Evolutionary conservation across 1,140 invertebrate genomes (phyloP).

Genomic region (Penaeus vannamei): DNA sequence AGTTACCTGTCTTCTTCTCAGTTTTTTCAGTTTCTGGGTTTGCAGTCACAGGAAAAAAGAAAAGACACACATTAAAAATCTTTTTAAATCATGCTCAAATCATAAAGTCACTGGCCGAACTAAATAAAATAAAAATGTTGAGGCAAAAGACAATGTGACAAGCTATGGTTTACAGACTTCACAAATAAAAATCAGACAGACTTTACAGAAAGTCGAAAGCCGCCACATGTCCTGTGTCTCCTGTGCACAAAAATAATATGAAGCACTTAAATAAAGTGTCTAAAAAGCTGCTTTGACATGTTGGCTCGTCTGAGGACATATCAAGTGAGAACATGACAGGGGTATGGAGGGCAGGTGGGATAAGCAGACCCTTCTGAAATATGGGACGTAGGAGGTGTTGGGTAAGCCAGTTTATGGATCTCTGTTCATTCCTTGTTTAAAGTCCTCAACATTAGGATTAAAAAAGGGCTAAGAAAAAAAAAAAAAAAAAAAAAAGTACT

Average conservation of each 20-base stretch:
- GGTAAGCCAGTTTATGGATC: too few relatives aligned
- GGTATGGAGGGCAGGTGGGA: too few relatives aligned
- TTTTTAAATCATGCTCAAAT: slow-evolving; percentile 28
- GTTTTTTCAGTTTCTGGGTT: slow-evolving; percentile 89
- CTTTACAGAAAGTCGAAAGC: not conserved
- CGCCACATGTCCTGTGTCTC: too few relatives aligned
- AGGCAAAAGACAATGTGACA: not conserved
- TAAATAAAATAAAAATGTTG: slow-evolving; percentile 27
- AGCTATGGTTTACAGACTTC: slow-evolving; percentile 9
- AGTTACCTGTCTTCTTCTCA: slow-evolving; percentile 83
- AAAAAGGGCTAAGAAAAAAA: not conserved
- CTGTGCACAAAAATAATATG: too few relatives aligned
- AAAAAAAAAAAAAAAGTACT: not conserved
- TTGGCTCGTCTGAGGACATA: too few relatives aligned
- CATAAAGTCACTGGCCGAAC: slow-evolving; percentile 39
- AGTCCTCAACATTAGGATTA: not conserved
- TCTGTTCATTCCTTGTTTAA: too few relatives aligned
- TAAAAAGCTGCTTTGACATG: too few relatives aligned
- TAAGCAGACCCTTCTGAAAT: too few relatives aligned
- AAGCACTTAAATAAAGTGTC: too few relatives aligned
- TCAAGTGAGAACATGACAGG: too few relatives aligned
- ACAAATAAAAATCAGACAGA: slow-evolving; percentile 27
- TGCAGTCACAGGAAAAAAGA: slow-evolving; percentile 70
- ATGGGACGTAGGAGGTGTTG: too few relatives aligned
- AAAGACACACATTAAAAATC: slow-evolving; percentile 45